These are phyloP conservation scores for rat (Rattus norvegicus) DNA, from an alignment of 2,113 vertebrate species.

Conservation along the genomic window DNA sequence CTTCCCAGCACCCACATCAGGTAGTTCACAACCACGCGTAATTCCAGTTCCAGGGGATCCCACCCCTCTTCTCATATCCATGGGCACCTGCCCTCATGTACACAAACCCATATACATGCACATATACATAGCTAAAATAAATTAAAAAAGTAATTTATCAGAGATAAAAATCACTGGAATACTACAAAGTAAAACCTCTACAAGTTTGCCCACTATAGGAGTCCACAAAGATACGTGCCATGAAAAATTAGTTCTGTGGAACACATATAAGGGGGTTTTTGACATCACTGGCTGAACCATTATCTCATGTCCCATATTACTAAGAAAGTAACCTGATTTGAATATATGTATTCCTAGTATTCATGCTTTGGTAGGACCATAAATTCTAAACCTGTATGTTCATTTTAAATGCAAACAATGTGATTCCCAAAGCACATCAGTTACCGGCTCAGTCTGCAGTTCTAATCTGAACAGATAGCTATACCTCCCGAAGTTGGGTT, in stretches of 20 bases:
- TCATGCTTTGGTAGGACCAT: neutral
- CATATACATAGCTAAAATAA: neutral
- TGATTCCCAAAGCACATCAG: neutral
- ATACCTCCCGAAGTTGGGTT: neutral
- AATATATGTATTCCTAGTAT: neutral
- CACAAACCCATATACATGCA: neutral
- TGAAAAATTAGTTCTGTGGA: constrained; percentile 26
- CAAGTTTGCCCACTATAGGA: neutral
- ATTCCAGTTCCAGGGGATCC: neutral
- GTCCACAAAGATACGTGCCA: neutral
- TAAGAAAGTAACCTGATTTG: neutral
- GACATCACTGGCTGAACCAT: neutral
- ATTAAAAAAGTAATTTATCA: neutral
- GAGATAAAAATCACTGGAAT: neutral
- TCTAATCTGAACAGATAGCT: constrained; percentile 32
- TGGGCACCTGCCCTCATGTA: neutral
- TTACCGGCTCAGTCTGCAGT: neutral
- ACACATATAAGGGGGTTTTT: neutral
- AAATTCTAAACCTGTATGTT: constrained; percentile 12
- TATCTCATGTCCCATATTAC: neutral
- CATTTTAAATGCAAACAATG: constrained; percentile 44
- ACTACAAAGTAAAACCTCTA: neutral
- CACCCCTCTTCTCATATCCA: neutral
- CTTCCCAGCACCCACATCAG: neutral
- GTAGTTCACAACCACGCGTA: neutral